A percentile compares a stretch with the other conserved stretches of the same genome.
Evolutionary conservation across 2,888 invertebrate species (phyloP).

Genomic region (Hemaris fuciformis): DNA sequence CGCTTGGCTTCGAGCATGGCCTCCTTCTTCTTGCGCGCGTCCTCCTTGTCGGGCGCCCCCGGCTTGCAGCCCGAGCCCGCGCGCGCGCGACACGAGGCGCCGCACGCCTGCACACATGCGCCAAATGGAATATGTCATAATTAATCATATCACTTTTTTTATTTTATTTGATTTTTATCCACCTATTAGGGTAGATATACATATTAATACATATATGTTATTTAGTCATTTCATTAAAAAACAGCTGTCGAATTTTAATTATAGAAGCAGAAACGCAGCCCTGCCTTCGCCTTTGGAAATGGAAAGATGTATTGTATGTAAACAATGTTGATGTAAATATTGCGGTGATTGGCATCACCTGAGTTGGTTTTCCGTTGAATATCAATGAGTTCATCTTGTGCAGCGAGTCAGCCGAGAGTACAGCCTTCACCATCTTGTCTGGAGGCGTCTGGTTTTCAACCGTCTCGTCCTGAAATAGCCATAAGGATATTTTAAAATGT

Average conservation of each 20-base stretch:
- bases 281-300: too few relatives aligned
- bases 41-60: slow-evolving; percentile 65
- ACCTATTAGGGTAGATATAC: too few relatives aligned
- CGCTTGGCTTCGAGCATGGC: slow-evolving; percentile 80
- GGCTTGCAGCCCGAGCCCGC: slow-evolving; percentile 57
- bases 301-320: too few relatives aligned
- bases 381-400: slow-evolving; percentile 69
- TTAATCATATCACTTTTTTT: too few relatives aligned
- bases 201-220: too few relatives aligned
- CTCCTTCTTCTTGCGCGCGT: slow-evolving; percentile 81
- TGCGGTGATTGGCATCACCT: slow-evolving; percentile 34
- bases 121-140: too few relatives aligned
- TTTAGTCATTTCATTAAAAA: too few relatives aligned
- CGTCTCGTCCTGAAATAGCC: slow-evolving; percentile 39
- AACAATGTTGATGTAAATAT: too few relatives aligned
- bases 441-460: slow-evolving; percentile 59
- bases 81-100: slow-evolving; percentile 53
- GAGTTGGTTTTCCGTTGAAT: slow-evolving; percentile 61
- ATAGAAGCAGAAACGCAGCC: too few relatives aligned
- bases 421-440: slow-evolving; percentile 55
- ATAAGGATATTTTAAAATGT: too few relatives aligned
- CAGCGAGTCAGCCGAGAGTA: slow-evolving; percentile 58
- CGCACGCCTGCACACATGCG: neutral
- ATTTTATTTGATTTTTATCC: too few relatives aligned
- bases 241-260: too few relatives aligned